Evolutionary conservation across 1,140 invertebrate genomes (phyloP).

Genomic region (Lordiphosa stackelbergi): DNA sequence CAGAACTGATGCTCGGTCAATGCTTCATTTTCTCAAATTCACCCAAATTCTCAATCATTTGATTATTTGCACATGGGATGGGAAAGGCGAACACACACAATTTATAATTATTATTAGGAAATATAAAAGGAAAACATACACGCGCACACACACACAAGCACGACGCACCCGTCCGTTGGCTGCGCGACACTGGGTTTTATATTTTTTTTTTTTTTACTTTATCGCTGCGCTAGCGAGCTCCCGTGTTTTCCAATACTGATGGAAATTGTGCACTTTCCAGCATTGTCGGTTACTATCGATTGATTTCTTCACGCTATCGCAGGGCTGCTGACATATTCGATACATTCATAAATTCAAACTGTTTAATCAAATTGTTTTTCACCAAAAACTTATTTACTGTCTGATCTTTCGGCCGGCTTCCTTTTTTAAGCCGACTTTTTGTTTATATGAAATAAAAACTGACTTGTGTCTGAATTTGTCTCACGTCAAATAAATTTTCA

Average conservation of each 20-base stretch:
- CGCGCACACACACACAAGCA: conserved; percentile 14
- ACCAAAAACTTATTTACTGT: too few species aligned
- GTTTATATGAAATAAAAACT: too few species aligned
- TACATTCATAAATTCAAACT: too few species aligned
- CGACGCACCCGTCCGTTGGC: conserved; percentile 3
- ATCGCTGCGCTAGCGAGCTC: too few species aligned
- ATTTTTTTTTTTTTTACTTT: too few species aligned
- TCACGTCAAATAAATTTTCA: too few species aligned
- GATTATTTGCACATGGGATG: conserved; percentile 12
- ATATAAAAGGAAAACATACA: conserved; percentile 20
- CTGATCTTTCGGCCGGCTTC: too few species aligned
- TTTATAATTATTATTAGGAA: conserved; percentile 20
- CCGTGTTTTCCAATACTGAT: background rate
- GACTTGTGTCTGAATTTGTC: too few species aligned
- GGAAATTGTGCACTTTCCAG: too few species aligned
- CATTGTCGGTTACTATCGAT: background rate
- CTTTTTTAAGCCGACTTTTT: too few species aligned
- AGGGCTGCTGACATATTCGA: too few species aligned
- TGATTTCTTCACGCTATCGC: background rate
- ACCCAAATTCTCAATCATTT: conserved; percentile 9
- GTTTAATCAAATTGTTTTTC: too few species aligned
- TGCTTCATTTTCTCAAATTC: conserved; percentile 13
- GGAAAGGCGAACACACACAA: conserved; percentile 2
- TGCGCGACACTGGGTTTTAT: background rate
- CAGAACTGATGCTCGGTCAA: conserved; percentile 3